Percentiles rank a stretch among this genome's conserved stretches.
Evolutionary conservation across 1,140 invertebrate genomes (phyloP).

Genomic region (Magallana ariakensis): DNA sequence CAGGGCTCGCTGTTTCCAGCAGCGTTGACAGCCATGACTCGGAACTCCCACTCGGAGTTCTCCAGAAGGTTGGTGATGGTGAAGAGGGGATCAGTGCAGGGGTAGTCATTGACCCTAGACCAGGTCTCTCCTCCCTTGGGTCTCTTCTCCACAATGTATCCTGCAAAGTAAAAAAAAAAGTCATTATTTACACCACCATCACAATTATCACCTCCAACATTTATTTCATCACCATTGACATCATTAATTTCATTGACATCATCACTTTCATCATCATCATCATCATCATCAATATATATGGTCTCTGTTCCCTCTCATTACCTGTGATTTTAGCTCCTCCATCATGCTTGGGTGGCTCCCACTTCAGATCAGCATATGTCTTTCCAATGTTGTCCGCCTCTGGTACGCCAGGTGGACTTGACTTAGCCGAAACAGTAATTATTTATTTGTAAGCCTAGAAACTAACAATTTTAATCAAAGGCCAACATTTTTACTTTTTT

Average conservation of each 20-base stretch:
- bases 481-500: background rate
- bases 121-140: conserved; percentile 90
- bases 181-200: background rate
- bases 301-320: conserved; percentile 42
- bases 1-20: conserved; percentile 96
- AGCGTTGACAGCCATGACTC: conserved; percentile 95
- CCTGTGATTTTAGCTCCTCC: conserved; percentile 94
- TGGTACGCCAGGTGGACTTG: conserved; percentile 86
- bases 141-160: conserved; percentile 95
- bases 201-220: background rate
- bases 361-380: conserved; percentile 89
- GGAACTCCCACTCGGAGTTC: conserved; percentile 98
- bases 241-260: background rate
- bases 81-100: conserved; percentile 79
- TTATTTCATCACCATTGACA: background rate
- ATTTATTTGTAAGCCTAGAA: no score
- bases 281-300: background rate
- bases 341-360: conserved; percentile 94
- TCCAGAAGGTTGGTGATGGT: conserved; percentile 94
- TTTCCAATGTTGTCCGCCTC: conserved; percentile 90
- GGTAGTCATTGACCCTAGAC: conserved; percentile 95
- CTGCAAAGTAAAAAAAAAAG: conserved; percentile 75
- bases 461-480: background rate
- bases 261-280: background rate
- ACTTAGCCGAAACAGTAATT: conserved; percentile 66